Base-by-base conservation (phyloP, 2,888 invertebrate species). In the Oscheius sp. region DNA sequence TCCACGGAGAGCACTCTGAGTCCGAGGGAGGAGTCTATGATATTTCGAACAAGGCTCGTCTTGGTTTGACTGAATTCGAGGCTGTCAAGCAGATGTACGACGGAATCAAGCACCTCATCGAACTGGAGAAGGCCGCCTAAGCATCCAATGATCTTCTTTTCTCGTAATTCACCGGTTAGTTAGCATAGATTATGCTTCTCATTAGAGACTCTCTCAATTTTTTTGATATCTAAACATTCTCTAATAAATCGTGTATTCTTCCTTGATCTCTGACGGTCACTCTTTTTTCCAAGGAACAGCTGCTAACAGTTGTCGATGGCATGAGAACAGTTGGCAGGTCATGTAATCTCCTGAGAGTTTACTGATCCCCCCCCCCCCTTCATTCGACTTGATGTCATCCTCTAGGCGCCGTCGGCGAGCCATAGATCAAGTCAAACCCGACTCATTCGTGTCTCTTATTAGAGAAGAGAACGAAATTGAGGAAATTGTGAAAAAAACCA, bases 1-100 rank as follows among this genome's bases (percentile, higher is more conserved):
- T 95, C 76, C 92, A 93, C 83, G 95, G 95, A 78, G 95, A 95
- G 89, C 95, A 95, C 90, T 94, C 94, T 72, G 95, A 95, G 0
- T 94, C 94, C 75, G 94, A 93, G 88, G 95, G 95, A 80, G 95
- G 95, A 73, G 91, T 95, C 87, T 91, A 92, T 33, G 90, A 91
- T 80, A 89, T 94, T 33, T 91, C 91, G 45, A 94, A 94, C 86
- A 92, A 92, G 86, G 92, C 93, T 85, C 91, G 92, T 81, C 88
- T 94, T 77, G 91, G 92, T 41, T 87, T 91, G 28, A 91, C 91
- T 1, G 94, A 94, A 87, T 88, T 90, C 44, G 91, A 82, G 68
- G 84, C 80, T 68, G 83, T 83, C 73, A 91, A 92, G 83, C 92
- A 93, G 85, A 93, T 92, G 82, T 90, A 91, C 51, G 91, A 91